These are phyloP conservation scores for Strix aluco DNA, from an alignment of 2,113 vertebrate species.

Conservation along the genomic window DNA sequence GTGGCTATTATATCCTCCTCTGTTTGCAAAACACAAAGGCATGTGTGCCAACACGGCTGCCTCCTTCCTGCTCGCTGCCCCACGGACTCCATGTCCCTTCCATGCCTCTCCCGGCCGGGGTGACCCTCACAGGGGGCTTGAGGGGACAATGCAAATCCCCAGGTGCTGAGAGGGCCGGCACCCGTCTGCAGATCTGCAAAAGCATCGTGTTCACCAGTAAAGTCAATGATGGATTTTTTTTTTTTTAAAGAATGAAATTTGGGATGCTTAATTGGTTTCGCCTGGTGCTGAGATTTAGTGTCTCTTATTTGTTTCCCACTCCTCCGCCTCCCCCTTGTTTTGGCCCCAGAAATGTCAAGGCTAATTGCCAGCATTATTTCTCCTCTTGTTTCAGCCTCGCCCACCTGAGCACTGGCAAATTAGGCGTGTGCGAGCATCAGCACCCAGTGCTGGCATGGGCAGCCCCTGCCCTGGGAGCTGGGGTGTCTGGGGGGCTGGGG, in stretches of 20 bases:
- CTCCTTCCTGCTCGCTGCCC: neutral
- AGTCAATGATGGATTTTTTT: neutral
- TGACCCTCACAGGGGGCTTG: accelerated
- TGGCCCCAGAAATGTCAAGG: neutral
- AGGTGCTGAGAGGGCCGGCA: neutral
- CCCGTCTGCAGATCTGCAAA: neutral
- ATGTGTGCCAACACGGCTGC: accelerated
- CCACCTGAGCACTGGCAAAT: neutral
- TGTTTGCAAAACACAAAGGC: neutral
- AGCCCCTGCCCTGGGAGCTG: neutral
- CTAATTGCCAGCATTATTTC: neutral
- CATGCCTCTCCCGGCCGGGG: neutral
- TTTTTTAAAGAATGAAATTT: neutral
- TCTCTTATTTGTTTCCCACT: neutral
- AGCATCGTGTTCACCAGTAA: accelerated
- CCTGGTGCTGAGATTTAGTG: neutral
- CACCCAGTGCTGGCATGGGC: neutral
- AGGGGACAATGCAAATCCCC: neutral
- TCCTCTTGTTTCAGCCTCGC: neutral
- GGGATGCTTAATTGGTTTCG: neutral
- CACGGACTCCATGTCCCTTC: accelerated
- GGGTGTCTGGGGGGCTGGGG: neutral
- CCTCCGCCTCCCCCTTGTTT: neutral
- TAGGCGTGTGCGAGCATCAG: accelerated
- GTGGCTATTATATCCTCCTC: neutral